Percentiles rank a stretch among this genome's conserved stretches.
Conservation (phyloP, 2,113 vertebrate species). For the Acanthochromis polyacanthus region DNA sequence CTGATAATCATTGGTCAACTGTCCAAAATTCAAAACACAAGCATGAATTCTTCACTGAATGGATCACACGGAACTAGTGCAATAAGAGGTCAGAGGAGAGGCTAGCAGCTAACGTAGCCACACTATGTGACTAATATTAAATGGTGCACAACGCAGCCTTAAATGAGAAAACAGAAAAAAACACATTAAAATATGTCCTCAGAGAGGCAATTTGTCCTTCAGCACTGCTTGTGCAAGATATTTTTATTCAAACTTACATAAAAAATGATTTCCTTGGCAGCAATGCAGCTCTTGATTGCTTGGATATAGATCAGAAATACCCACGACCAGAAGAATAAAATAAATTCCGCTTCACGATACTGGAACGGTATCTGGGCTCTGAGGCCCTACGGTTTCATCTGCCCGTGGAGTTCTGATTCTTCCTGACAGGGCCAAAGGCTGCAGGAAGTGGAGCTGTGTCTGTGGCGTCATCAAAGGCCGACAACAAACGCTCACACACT, state of each 20-base stretch:
- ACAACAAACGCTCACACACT: not conserved
- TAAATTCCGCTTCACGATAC: not conserved
- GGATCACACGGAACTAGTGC: too few relatives aligned
- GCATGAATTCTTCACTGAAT: too few relatives aligned
- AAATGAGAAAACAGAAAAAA: not conserved
- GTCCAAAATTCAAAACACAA: not conserved
- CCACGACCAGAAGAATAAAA: not conserved
- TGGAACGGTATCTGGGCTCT: constrained; percentile 4
- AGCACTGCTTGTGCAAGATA: not conserved
- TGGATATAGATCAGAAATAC: constrained; percentile 17
- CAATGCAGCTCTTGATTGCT: not conserved
- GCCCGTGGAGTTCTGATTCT: constrained; percentile 45
- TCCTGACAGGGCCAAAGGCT: constrained; percentile 59
- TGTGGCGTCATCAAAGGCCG: constrained; percentile 44
- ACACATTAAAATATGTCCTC: not conserved
- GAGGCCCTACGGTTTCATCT: constrained; percentile 40
- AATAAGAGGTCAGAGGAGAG: too few relatives aligned
- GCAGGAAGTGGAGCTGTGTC: constrained; percentile 40
- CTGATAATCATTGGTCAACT: not conserved
- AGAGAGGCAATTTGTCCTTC: not conserved
- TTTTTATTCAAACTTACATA: constrained; percentile 17
- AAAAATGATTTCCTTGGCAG: constrained; percentile 20
- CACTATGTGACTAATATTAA: not conserved
- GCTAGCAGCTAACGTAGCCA: not conserved
- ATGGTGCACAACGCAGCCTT: too few relatives aligned